phyloP scores from a whole-genome alignment of 2,797 vertebrate species.

The Tympanoctomys barrerae region DNA sequence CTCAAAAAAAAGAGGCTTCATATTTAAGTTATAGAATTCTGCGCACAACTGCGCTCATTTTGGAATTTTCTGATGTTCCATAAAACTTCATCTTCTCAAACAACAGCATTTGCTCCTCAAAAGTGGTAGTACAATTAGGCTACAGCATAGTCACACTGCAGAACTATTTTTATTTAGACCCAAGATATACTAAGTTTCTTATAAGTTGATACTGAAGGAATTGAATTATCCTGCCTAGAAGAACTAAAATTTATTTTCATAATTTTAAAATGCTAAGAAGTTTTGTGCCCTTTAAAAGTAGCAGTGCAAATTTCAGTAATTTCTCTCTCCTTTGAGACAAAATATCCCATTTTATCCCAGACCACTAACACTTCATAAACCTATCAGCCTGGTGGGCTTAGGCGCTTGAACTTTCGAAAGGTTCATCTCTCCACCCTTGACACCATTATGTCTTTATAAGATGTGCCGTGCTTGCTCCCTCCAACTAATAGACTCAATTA shows the following conservation, averaged over 20 bases:
- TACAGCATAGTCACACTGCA: not conserved
- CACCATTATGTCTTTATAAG: not conserved
- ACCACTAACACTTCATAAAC: not conserved
- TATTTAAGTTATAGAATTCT: not conserved
- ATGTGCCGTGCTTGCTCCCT: not conserved
- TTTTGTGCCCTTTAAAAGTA: not conserved
- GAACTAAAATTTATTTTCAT: not conserved
- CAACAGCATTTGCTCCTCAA: not conserved
- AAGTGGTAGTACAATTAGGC: not conserved
- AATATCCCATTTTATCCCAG: not conserved
- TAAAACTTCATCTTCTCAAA: not conserved
- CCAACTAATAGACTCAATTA: not conserved
- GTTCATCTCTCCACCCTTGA: constrained; percentile 1
- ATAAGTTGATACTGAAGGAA: not conserved
- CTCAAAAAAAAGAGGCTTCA: not conserved
- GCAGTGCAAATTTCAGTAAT: not conserved
- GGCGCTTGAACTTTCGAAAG: not conserved
- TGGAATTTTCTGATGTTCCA: not conserved
- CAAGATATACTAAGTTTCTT: not conserved
- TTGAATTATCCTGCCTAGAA: not conserved
- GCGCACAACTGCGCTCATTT: not conserved
- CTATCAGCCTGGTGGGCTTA: not conserved
- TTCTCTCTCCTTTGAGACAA: not conserved
- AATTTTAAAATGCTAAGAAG: not conserved
- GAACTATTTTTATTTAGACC: not conserved